Evolutionary conservation across 2,888 invertebrate genomes (phyloP), one percentile per base, ranked within the genome.

Genomic region (Dolomedes plantarius): DNA sequence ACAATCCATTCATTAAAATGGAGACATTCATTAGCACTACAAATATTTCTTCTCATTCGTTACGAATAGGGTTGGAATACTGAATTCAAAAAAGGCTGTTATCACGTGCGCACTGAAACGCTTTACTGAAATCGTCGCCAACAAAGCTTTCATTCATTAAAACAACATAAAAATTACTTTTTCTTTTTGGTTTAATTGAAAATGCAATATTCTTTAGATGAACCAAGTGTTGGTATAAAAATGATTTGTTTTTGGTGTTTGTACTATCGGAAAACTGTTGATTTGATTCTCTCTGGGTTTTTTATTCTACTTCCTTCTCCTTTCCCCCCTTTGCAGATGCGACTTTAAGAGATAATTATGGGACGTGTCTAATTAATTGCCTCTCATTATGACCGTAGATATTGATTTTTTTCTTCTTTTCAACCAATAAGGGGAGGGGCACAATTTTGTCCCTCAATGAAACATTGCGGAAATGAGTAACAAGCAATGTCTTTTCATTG

Each of bases 291-390:
- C n/a, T 46, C n/a, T 13, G 13, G n/a, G n/a, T 0, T 23, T 23
- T 7, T 56, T 56, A n/a, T 56, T 7, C 19, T 56, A 19, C 9
- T 7, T 19, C 19, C n/a, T 56, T 23, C 9, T 23, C n/a, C 19
- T 9, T 56, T n/a, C 56, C 19, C 9, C 9, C 19, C 0, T n/a
- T 16, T 16, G 19, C 19, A n/a, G 56, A 23, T 23, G n/a, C n/a
- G 16, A 9, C 56, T 5, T 56, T n/a, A 56, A 56, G n/a, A 56
- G n/a, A 19, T 56, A 56, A 56, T 56, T 56, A 56, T n/a, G 56
- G 27, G 19, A 56, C n/a, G 56, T n/a, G 56, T 56, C 56, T n/a
- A 56, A 56, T 56, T 56, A 56, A 56, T 56, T 13, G 56, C 9
- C 27, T 56, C 19, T n/a, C 56, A n/a, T 46, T 13, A 56, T 56